Evolutionary conservation across 1,140 invertebrate genomes (phyloP), one percentile per base, ranked within the genome.

Genomic region (Aphis gossypii): DNA sequence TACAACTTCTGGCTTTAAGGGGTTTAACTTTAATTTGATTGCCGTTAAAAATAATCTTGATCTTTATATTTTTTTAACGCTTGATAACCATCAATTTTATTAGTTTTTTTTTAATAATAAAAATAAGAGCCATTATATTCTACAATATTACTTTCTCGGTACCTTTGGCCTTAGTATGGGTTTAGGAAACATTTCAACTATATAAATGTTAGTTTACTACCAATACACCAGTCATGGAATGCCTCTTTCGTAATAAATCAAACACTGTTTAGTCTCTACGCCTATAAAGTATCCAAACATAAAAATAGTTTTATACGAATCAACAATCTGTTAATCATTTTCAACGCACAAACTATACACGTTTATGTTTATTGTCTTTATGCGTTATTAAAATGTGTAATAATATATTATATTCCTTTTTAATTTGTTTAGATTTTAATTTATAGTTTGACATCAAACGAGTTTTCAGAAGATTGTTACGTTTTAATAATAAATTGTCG

Each of bases 171-270:
- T 54, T 30, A 46, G 51, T 41, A 23, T 56, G 51, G 38, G 18
- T 11, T 35, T 56, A 56, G 41, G 9, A 90, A 90, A n/a, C 38
- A 54, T 54, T 56, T 90, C 38, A 91, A 21, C 56, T 91, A 68
- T 91, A 68, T n/a, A 44, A 91, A 44, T 46, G 90, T 91, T 91
- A 82, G 60, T 91, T 91, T 91, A 76, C n/a, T 91, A 91, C 25
- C 60, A 46, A 76, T 48, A n/a, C 30, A 76, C 60, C 90, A n/a
- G 90, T 76, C 60, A n/a, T 48, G 30, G 46, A 46, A 46, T 46
- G 89, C 14, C 56, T 68, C 41, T n/a, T 44, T 30, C 89, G 20
- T 68, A 68, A 90, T 91, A 91, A 91, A 91, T 91, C 68, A 76
- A 76, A 91, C 25, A 21, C 44, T 48, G 14, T 89, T 89, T 89